phyloP scores from a whole-genome alignment of 2,888 invertebrate genomes.

The Dinocampus coccinellae region DNA sequence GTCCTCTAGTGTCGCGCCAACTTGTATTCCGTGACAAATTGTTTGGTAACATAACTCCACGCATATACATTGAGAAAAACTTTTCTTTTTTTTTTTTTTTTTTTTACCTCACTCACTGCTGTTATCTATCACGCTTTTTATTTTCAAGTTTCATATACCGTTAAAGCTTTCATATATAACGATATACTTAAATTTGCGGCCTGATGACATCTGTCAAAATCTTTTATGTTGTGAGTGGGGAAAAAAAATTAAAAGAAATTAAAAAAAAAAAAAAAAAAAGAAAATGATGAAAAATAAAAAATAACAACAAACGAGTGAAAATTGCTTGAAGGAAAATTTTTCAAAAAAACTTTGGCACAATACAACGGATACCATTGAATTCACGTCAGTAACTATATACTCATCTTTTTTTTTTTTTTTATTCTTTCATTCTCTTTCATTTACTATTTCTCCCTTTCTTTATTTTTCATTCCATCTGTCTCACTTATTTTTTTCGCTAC shows the following conservation, averaged over 20 bases:
- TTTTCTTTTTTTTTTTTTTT: conserved; percentile 2
- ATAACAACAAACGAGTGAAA: no score
- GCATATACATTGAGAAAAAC: neutral
- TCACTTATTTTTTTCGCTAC: no score
- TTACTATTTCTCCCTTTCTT: neutral
- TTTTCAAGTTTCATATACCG: neutral
- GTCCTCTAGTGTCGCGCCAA: no score
- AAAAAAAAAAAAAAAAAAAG: neutral
- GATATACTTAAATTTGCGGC: neutral
- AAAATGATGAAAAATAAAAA: no score
- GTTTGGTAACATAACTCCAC: neutral
- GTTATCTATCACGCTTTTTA: no score
- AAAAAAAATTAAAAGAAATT: no score
- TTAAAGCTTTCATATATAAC: neutral
- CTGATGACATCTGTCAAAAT: conserved; percentile 22
- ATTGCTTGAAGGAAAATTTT: neutral
- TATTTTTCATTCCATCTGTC: no score
- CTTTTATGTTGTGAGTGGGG: conserved; percentile 22
- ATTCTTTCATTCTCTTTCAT: no score
- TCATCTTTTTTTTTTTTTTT: neutral
- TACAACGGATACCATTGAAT: conserved; percentile 21
- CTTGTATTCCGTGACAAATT: no score
- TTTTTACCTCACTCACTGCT: no score
- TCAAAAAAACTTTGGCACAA: conserved; percentile 18
- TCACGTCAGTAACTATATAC: neutral